Evolutionary conservation across 2,888 invertebrate species (phyloP).

Genomic region (Blera fallax): DNA sequence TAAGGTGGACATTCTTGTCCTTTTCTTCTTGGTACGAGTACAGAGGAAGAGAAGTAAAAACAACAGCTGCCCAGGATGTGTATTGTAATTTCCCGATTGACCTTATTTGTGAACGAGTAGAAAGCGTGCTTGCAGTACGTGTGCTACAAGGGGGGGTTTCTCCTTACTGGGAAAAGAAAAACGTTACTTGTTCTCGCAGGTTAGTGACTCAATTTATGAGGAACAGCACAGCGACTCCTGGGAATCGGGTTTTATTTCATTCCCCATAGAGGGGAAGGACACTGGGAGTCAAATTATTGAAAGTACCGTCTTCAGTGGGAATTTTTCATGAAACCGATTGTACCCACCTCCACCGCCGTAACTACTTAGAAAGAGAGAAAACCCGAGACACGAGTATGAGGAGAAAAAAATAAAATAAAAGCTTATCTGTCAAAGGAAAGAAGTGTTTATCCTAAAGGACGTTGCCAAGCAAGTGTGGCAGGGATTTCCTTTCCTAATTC

Average conservation of each 20-base stretch:
- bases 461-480: background rate
- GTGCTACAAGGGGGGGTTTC: background rate
- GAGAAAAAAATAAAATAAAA: background rate
- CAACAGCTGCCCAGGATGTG: constrained; percentile 17
- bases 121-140: background rate
- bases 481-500: background rate
- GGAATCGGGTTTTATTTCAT: background rate
- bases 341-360: background rate
- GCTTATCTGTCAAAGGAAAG: background rate
- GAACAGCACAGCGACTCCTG: background rate
- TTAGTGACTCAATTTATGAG: constrained; percentile 29
- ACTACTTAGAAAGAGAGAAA: background rate
- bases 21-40: background rate
- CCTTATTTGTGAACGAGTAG: constrained; percentile 12
- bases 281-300: background rate
- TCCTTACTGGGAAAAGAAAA: background rate
- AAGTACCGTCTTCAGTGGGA: background rate
- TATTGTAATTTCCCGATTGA: constrained; percentile 31
- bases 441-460: constrained; percentile 3
- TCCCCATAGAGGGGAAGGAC: background rate
- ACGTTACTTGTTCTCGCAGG: background rate
- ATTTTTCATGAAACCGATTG: background rate
- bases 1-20: background rate
- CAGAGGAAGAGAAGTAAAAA: background rate
- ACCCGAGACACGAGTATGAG: background rate